Conservation (phyloP, 53 echinoderm and acorn worm genomes). For the Apostichopus leukothele region DNA sequence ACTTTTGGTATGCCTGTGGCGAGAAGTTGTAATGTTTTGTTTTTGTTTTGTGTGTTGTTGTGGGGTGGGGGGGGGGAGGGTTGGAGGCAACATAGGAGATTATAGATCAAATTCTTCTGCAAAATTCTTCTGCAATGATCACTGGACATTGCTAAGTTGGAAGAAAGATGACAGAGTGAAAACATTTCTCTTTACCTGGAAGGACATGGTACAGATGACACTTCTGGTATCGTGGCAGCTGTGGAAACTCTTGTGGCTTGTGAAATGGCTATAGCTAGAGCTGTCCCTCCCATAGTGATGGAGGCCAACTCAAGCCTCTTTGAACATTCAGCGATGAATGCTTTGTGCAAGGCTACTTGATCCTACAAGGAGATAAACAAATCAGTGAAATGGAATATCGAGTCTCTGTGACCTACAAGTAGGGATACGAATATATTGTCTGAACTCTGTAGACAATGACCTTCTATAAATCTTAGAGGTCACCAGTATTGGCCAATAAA, state of each 20-base stretch:
- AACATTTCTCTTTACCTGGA: conserved; percentile 66
- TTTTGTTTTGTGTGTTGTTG: too few species aligned
- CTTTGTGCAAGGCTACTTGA: conserved; percentile 84
- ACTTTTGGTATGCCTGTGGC: too few species aligned
- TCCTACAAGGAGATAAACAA: conserved; percentile 53
- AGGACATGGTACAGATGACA: conserved; percentile 83
- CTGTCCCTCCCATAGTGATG: conserved; percentile 89
- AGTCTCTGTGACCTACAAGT: too few species aligned
- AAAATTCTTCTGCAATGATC: not conserved
- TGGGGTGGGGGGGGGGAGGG: not conserved
- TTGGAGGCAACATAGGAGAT: not conserved
- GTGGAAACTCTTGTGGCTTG: conserved; percentile 91
- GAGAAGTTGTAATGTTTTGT: too few species aligned
- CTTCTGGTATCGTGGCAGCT: conserved; percentile 90
- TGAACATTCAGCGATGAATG: conserved; percentile 94
- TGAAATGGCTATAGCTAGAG: conserved; percentile 85
- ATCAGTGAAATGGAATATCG: not conserved
- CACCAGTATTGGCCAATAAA: too few species aligned
- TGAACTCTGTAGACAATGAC: too few species aligned
- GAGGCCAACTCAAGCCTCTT: conserved; percentile 81
- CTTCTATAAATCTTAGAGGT: too few species aligned
- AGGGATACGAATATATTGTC: not conserved
- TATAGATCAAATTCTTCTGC: not conserved
- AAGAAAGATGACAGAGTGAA: too few species aligned
- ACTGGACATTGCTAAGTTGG: not conserved